Conservation (phyloP, 2,797 vertebrate genomes). For the Acipenser transmontanus region DNA sequence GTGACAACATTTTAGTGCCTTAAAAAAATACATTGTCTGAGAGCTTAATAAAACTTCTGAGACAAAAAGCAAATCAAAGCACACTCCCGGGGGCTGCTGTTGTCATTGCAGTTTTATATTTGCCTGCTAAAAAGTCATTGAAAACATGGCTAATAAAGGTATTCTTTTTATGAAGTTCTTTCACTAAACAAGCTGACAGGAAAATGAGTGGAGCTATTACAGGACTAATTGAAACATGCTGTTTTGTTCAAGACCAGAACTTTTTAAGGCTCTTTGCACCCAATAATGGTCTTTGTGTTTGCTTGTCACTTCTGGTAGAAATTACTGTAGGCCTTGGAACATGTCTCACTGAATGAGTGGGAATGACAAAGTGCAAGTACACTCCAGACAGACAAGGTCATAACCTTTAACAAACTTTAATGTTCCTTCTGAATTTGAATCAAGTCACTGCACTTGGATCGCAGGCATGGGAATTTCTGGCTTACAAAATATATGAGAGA, state of each 20-base stretch:
- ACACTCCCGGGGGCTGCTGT: slow-evolving; percentile 21
- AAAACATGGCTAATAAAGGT: slow-evolving; percentile 38
- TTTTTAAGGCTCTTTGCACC: slow-evolving; percentile 46
- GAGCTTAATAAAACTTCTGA: too few relatives aligned
- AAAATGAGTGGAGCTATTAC: slow-evolving; percentile 44
- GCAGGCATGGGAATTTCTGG: neutral
- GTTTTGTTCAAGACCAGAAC: slow-evolving; percentile 43
- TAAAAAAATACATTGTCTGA: too few relatives aligned
- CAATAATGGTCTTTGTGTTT: slow-evolving; percentile 43
- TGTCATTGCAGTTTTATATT: slow-evolving; percentile 46
- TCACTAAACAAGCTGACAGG: slow-evolving; percentile 49
- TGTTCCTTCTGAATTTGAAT: neutral
- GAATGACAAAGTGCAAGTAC: slow-evolving; percentile 34
- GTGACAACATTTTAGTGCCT: too few relatives aligned
- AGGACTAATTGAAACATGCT: slow-evolving; percentile 58
- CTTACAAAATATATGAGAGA: neutral
- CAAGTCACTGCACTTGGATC: neutral
- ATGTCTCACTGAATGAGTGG: slow-evolving; percentile 33
- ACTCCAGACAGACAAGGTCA: slow-evolving; percentile 33
- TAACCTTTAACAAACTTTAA: slow-evolving; percentile 25
- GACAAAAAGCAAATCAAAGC: too few relatives aligned
- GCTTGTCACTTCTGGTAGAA: slow-evolving; percentile 38
- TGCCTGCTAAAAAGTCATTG: slow-evolving; percentile 53
- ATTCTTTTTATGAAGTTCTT: slow-evolving; percentile 48
- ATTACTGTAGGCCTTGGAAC: slow-evolving; percentile 35